Percentiles rank a stretch among this genome's conserved stretches.
Conservation (phyloP, 2,888 invertebrate species). For the Drosophila mettleri region DNA sequence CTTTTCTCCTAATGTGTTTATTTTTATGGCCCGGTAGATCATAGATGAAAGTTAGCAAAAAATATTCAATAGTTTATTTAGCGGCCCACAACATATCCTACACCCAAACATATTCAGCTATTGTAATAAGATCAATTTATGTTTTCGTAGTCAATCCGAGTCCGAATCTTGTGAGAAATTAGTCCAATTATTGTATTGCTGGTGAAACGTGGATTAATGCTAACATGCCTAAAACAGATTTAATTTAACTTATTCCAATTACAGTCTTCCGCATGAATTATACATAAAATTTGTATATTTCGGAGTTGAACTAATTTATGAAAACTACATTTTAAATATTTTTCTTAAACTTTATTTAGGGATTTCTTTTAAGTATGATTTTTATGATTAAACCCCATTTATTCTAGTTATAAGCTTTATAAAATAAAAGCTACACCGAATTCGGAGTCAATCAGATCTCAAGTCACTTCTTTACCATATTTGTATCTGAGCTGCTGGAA, state of each 20-base stretch:
- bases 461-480: neutral
- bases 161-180: neutral
- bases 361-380: no score
- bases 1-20: constrained; percentile 14
- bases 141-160: neutral
- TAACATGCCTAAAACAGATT: no score
- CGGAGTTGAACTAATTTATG: neutral
- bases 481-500: neutral
- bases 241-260: no score
- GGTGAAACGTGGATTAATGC: no score
- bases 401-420: neutral
- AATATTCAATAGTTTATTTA: neutral
- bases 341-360: no score
- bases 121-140: neutral
- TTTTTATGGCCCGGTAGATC: neutral
- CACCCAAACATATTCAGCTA: neutral
- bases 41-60: constrained; percentile 11
- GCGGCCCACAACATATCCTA: neutral
- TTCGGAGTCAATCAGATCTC: neutral
- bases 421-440: neutral
- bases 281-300: neutral
- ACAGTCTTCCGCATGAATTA: neutral
- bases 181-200: no score
- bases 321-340: no score
- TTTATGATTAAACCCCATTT: neutral